Conservation (phyloP, 2,888 invertebrate genomes). For the Aromia moschata region DNA sequence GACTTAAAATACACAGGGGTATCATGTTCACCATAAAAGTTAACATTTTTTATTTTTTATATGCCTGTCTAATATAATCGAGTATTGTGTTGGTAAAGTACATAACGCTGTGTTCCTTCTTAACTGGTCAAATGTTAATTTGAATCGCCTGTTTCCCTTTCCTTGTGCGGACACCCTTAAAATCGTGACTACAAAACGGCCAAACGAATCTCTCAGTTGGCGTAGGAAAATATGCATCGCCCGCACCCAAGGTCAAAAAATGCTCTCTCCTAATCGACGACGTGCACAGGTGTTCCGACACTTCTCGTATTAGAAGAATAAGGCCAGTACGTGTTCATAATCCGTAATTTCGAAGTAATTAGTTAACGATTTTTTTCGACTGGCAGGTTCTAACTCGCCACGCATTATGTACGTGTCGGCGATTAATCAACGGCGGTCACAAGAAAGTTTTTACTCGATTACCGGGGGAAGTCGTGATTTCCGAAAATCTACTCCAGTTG, state of each 20-base stretch:
- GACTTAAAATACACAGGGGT: no score
- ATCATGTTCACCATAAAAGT: no score
- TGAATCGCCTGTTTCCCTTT: no score
- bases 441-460: slow-evolving; percentile 40
- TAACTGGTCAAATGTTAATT: no score
- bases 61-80: no score
- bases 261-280: slow-evolving; percentile 16
- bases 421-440: slow-evolving; percentile 46
- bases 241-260: slow-evolving; percentile 7
- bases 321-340: slow-evolving; percentile 51
- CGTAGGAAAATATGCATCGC: slow-evolving; percentile 3
- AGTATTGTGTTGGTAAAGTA: no score
- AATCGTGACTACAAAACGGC: no score
- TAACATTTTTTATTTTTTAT: no score
- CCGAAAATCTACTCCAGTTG: slow-evolving; percentile 39
- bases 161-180: no score
- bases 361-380: slow-evolving; percentile 47
- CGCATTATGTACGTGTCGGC: slow-evolving; percentile 44
- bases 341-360: slow-evolving; percentile 51
- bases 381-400: slow-evolving; percentile 42
- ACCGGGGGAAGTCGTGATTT: slow-evolving; percentile 41
- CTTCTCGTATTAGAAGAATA: slow-evolving; percentile 45
- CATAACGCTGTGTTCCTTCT: no score
- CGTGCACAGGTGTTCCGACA: slow-evolving; percentile 46
- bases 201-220: no score